Conservation (phyloP, 2,888 invertebrate species). For the Heliconius hortense region DNA sequence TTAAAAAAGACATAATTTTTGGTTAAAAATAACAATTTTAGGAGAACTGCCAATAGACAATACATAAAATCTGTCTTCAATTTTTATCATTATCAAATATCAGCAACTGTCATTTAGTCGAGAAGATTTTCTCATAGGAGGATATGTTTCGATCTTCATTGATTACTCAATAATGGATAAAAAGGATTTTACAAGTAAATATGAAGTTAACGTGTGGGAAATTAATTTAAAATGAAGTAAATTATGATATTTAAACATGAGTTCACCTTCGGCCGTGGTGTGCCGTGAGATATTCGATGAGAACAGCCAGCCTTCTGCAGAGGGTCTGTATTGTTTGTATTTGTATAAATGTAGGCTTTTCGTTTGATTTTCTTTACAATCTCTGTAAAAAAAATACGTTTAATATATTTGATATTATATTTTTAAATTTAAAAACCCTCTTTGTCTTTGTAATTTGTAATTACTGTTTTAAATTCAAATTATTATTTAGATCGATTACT, state of each 20-base stretch:
- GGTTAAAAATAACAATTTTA: too few relatives aligned
- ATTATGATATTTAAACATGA: constrained; percentile 61
- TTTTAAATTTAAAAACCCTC: background rate
- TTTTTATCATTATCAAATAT: constrained; percentile 29
- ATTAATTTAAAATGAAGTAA: constrained; percentile 53
- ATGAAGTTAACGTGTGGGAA: constrained; percentile 21
- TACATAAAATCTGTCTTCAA: background rate
- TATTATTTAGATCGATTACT: background rate
- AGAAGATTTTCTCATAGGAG: constrained; percentile 39
- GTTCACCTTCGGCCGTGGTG: constrained; percentile 82
- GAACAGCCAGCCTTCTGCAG: constrained; percentile 90
- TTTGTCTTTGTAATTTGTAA: background rate
- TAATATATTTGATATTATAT: background rate
- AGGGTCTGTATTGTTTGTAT: constrained; percentile 83
- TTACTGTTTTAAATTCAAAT: background rate
- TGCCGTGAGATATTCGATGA: constrained; percentile 94
- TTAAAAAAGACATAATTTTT: too few relatives aligned
- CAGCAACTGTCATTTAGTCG: constrained; percentile 30
- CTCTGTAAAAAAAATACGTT: background rate
- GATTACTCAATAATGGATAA: constrained; percentile 41
- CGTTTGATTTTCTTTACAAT: background rate
- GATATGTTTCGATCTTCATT: constrained; percentile 27
- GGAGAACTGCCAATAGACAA: too few relatives aligned
- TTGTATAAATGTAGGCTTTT: constrained; percentile 30
- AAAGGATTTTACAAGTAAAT: constrained; percentile 27